phyloP scores from a whole-genome alignment of 2,113 vertebrate genomes.

The Tupaia tana region DNA sequence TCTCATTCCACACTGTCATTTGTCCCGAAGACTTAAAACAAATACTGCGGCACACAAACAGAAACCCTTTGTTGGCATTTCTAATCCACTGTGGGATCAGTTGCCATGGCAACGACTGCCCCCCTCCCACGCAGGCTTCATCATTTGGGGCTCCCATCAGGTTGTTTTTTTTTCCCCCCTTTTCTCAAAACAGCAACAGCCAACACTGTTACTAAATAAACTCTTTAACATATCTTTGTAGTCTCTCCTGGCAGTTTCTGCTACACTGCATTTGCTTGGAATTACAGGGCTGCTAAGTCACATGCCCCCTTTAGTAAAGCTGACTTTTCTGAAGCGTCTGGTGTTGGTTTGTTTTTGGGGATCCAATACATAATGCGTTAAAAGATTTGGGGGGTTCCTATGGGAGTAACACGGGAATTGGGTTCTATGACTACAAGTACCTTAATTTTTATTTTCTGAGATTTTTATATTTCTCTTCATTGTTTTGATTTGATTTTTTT shows the following conservation, averaged over 20 bases:
- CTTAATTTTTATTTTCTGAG: conserved; percentile 45
- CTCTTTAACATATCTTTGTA: conserved; percentile 70
- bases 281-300: conserved; percentile 50
- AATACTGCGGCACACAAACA: not conserved
- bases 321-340: not conserved
- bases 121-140: conserved; percentile 6
- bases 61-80: not conserved
- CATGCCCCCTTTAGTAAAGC: not conserved
- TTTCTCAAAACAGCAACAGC: conserved; percentile 51
- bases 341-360: conserved; percentile 18
- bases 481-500: conserved; percentile 28
- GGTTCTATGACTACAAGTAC: not conserved
- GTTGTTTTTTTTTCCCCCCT: conserved; percentile 49
- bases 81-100: not conserved
- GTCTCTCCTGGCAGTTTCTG: conserved; percentile 56
- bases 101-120: conserved; percentile 74
- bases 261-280: conserved; percentile 50
- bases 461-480: not conserved
- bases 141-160: conserved; percentile 66
- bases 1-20: not conserved
- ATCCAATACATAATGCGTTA: not conserved
- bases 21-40: not conserved
- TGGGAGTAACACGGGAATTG: not conserved
- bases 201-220: conserved; percentile 78
- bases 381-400: not conserved